Conservation (phyloP, 2,797 vertebrate genomes). For the Myotis daubentonii region DNA sequence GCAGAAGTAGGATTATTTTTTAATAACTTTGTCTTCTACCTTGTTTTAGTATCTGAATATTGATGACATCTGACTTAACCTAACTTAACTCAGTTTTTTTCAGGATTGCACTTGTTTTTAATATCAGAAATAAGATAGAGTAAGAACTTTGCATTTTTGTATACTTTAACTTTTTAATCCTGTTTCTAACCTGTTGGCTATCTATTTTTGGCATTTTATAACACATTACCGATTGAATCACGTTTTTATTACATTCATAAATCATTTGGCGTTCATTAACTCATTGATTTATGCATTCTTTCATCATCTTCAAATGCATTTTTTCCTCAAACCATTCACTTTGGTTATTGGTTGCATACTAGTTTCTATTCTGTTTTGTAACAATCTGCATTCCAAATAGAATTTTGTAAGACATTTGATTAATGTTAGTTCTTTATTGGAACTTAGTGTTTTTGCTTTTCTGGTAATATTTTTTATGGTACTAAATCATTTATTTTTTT, state of each 20-base stretch:
- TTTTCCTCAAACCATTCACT: slow-evolving; percentile 47
- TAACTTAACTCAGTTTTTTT: background rate
- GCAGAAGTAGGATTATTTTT: background rate
- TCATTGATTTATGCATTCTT: slow-evolving; percentile 8
- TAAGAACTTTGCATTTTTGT: slow-evolving; percentile 1
- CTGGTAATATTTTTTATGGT: background rate
- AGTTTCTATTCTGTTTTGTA: slow-evolving; percentile 44
- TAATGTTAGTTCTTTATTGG: slow-evolving; percentile 18
- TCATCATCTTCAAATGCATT: slow-evolving; percentile 23
- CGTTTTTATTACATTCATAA: slow-evolving; percentile 43
- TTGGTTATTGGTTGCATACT: slow-evolving; percentile 19
- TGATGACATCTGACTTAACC: background rate
- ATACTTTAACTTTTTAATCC: background rate
- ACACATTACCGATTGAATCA: slow-evolving; percentile 22
- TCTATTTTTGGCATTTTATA: background rate
- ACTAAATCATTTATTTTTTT: slow-evolving; percentile 14
- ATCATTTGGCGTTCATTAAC: slow-evolving; percentile 1
- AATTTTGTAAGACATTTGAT: slow-evolving; percentile 44
- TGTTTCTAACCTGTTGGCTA: background rate
- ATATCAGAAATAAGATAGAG: slow-evolving; percentile 4
- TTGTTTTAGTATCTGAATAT: slow-evolving; percentile 10
- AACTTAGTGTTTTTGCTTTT: background rate
- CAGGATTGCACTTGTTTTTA: slow-evolving; percentile 19
- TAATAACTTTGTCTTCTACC: background rate
- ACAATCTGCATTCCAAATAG: background rate